Evolutionary conservation across 2,113 vertebrate genomes (phyloP).

Genomic region (Phrynosoma platyrhinos): DNA sequence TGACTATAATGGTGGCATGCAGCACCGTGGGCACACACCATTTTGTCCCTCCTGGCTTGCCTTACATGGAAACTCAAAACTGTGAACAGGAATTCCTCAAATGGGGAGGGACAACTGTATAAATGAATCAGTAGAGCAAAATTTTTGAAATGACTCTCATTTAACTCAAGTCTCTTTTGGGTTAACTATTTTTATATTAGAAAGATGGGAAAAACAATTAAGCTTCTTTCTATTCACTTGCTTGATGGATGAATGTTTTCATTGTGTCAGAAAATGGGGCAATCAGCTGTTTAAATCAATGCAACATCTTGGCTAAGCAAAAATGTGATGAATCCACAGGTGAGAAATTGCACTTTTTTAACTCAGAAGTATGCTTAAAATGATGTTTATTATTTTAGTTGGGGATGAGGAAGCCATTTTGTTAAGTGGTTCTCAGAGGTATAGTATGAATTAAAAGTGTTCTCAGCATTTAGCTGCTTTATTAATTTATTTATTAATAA

Average conservation of each 20-base stretch:
- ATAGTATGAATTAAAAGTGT: background rate
- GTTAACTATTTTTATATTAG: background rate
- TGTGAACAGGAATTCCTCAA: no score
- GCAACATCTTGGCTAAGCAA: background rate
- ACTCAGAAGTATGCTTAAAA: background rate
- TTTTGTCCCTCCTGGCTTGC: no score
- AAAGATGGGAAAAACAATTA: no score
- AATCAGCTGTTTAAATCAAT: background rate
- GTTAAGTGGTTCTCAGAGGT: background rate
- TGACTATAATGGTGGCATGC: no score
- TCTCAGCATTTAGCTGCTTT: background rate
- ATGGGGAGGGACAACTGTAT: no score
- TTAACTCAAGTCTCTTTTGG: background rate
- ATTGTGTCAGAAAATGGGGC: background rate
- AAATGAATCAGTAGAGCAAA: background rate
- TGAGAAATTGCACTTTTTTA: conserved; percentile 1
- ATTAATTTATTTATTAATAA: background rate
- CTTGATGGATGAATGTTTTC: background rate
- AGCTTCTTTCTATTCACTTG: no score
- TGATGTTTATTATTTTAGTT: background rate
- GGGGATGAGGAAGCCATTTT: background rate
- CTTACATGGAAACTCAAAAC: no score
- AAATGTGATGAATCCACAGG: background rate
- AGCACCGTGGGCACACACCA: no score
- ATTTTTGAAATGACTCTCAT: background rate